phyloP scores from a whole-genome alignment of 2,888 invertebrate genomes.

The Euzophera pinguis region DNA sequence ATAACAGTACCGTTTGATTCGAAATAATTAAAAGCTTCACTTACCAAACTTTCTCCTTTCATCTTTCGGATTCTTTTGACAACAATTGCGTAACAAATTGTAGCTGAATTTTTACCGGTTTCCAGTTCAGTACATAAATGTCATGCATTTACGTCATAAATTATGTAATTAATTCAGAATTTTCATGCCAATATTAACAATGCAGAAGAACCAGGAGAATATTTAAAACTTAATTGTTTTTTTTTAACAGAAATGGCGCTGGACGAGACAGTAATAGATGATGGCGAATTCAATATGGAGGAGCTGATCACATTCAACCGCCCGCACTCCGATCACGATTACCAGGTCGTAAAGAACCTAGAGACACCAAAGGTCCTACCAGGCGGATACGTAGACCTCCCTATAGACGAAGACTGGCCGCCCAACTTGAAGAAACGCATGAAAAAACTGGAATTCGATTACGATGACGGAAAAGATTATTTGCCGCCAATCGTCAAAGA shows the following conservation, averaged over 20 bases:
- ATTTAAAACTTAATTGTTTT: background rate
- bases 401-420: conserved; percentile 81
- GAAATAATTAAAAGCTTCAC: background rate
- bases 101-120: background rate
- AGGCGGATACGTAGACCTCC: conserved; percentile 76
- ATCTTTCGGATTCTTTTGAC: background rate
- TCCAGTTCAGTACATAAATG: background rate
- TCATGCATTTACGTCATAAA: too few relatives aligned
- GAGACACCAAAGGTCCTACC: conserved; percentile 46
- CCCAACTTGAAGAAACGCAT: conserved; percentile 73
- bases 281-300: conserved; percentile 81
- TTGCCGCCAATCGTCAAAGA: conserved; percentile 63
- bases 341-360: conserved; percentile 61
- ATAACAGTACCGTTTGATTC: too few relatives aligned
- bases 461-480: conserved; percentile 62
- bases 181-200: too few relatives aligned
- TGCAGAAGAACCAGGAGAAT: background rate
- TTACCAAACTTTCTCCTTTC: background rate
- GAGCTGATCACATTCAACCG: conserved; percentile 80
- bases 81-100: background rate
- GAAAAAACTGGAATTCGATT: conserved; percentile 67
- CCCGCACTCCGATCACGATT: conserved; percentile 71
- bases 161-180: too few relatives aligned
- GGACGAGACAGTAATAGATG: conserved; percentile 76
- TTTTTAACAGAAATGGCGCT: conserved; percentile 54